A percentile compares a stretch with the other conserved stretches of the same genome.
phyloP scores from a whole-genome alignment of 1,140 invertebrate genomes.

The Pentalonia nigronervosa region DNA sequence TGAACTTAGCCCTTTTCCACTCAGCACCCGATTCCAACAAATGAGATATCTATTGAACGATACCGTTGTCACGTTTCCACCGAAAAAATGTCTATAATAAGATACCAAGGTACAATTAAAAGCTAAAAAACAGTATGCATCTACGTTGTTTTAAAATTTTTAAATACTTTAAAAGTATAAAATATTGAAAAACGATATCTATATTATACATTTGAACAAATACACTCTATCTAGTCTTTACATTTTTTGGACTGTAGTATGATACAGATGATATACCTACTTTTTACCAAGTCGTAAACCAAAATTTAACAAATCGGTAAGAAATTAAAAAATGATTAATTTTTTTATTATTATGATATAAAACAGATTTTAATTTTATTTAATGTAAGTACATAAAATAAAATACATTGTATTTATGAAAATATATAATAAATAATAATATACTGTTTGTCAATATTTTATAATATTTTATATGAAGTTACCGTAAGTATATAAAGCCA shows the following conservation, averaged over 20 bases:
- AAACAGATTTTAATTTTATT: neutral
- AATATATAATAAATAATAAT: neutral
- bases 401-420: too few relatives aligned
- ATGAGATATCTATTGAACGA: too few relatives aligned
- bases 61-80: too few relatives aligned
- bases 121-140: neutral
- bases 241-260: neutral
- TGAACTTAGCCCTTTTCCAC: too few relatives aligned
- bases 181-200: neutral
- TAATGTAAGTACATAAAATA: too few relatives aligned
- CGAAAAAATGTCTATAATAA: too few relatives aligned
- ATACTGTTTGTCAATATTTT: neutral
- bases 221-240: neutral
- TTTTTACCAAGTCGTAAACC: neutral
- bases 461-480: neutral
- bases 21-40: too few relatives aligned
- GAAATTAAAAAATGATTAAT: too few relatives aligned
- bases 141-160: neutral
- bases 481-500: neutral
- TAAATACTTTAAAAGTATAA: neutral
- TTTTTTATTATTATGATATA: neutral
- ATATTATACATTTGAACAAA: neutral
- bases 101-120: too few relatives aligned
- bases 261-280: neutral
- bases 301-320: neutral